Percentiles rank a stretch among this genome's conserved stretches.
phyloP scores from a whole-genome alignment of 2,888 invertebrate genomes.

The Theretra japonica region DNA sequence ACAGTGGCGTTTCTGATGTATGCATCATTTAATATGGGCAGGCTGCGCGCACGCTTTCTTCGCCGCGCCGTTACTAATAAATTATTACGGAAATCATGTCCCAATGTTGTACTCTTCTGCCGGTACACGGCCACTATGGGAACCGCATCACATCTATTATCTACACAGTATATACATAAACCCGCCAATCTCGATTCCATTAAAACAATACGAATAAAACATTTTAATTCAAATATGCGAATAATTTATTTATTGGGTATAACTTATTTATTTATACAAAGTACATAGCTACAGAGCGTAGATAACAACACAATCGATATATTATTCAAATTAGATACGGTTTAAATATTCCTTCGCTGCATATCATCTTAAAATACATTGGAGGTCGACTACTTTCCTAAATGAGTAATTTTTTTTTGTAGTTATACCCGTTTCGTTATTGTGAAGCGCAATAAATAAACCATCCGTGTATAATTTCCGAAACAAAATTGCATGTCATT shows the following conservation, averaged over 20 bases:
- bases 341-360: slow-evolving; percentile 21
- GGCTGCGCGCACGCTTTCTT: slow-evolving; percentile 68
- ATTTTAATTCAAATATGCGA: neutral
- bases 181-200: neutral
- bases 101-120: slow-evolving; percentile 66
- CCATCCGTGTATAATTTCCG: slow-evolving; percentile 72
- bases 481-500: slow-evolving; percentile 76
- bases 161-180: neutral
- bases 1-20: slow-evolving; percentile 56
- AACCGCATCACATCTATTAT: slow-evolving; percentile 46
- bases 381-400: slow-evolving; percentile 70
- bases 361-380: slow-evolving; percentile 54
- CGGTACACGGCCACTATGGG: slow-evolving; percentile 67
- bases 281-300: neutral
- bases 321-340: slow-evolving; percentile 25
- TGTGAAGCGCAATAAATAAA: slow-evolving; percentile 78
- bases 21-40: slow-evolving; percentile 66
- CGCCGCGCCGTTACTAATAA: slow-evolving; percentile 71
- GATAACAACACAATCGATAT: slow-evolving; percentile 14
- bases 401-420: slow-evolving; percentile 46
- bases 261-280: neutral
- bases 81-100: slow-evolving; percentile 81
- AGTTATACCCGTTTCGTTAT: slow-evolving; percentile 51
- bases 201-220: neutral
- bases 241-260: neutral